Evolutionary conservation across 2,888 invertebrate genomes (phyloP).

Genomic region (Chymomyza procnemis): DNA sequence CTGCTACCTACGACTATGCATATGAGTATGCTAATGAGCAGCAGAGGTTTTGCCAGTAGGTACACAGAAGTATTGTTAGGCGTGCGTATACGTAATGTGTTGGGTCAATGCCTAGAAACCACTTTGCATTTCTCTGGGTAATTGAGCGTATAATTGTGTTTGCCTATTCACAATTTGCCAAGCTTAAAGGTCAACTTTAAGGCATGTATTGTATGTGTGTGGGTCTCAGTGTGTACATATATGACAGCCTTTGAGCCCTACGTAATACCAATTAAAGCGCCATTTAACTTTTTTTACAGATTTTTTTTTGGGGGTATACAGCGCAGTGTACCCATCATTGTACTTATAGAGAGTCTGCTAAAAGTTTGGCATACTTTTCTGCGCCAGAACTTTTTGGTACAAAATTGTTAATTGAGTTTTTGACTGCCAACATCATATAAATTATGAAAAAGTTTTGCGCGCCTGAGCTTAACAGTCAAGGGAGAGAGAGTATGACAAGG

Average conservation of each 20-base stretch:
- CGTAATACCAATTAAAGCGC: constrained; percentile 39
- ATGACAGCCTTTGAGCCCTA: not conserved
- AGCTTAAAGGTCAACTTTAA: constrained; percentile 41
- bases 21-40: not conserved
- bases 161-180: constrained; percentile 37
- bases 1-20: not conserved
- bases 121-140: constrained; percentile 24
- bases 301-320: no score
- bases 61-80: constrained; percentile 10
- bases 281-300: constrained; percentile 35
- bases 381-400: constrained; percentile 9
- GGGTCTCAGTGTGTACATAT: not conserved
- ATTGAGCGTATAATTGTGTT: constrained; percentile 49
- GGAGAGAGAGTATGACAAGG: constrained; percentile 17
- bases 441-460: constrained; percentile 42
- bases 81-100: constrained; percentile 24
- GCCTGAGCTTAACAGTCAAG: constrained; percentile 13
- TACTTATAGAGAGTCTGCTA: not conserved
- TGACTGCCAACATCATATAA: constrained; percentile 32
- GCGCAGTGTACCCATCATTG: not conserved
- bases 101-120: constrained; percentile 2
- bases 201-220: constrained; percentile 15
- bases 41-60: not conserved
- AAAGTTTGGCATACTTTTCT: not conserved
- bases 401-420: constrained; percentile 54